Evolutionary conservation across 35 echinoderm and acorn worm genomes (phyloP).

Genomic region (Diadema setosum): DNA sequence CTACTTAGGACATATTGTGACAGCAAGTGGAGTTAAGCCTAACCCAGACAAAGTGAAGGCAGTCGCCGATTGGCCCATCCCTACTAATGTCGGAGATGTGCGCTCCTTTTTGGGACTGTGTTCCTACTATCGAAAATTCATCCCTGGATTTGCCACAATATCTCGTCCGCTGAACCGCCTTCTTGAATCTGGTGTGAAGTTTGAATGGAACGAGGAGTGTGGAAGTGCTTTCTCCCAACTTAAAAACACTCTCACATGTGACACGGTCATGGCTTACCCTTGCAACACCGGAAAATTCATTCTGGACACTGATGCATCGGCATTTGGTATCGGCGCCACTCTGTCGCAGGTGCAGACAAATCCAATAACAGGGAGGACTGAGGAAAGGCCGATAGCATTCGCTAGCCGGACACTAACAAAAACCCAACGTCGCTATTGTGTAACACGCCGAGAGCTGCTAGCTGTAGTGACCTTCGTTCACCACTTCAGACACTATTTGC

Average conservation of each 20-base stretch:
- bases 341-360: constrained; percentile 9
- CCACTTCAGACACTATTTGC: constrained; percentile 56
- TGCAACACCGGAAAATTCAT: background rate
- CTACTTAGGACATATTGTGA: background rate
- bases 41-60: background rate
- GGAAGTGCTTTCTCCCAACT: constrained; percentile 33
- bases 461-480: constrained; percentile 36
- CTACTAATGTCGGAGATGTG: background rate
- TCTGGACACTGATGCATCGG: constrained; percentile 38
- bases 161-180: too few relatives aligned
- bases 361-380: background rate
- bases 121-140: background rate
- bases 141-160: too few relatives aligned
- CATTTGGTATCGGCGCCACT: background rate
- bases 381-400: constrained; percentile 51
- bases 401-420: background rate
- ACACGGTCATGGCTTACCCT: constrained; percentile 32
- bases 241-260: background rate
- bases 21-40: background rate
- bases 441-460: constrained; percentile 41
- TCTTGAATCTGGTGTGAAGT: constrained; percentile 22
- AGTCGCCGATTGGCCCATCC: background rate
- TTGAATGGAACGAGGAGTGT: constrained; percentile 31
- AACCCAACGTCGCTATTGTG: constrained; percentile 53
- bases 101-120: background rate